Conservation (phyloP, 2,888 invertebrate species). For the Apeira syringaria region DNA sequence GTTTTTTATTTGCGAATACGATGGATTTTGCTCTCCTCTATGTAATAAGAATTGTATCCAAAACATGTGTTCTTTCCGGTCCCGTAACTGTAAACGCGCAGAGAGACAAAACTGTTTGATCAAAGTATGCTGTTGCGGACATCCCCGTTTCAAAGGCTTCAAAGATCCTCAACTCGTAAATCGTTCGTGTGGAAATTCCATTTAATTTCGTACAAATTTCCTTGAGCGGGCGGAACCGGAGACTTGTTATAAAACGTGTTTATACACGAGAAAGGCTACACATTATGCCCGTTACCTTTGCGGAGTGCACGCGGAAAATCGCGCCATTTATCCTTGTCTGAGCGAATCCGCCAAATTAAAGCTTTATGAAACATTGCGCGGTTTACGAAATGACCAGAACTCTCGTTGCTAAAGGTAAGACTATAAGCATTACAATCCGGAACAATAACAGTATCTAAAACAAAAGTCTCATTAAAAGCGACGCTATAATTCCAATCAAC, state of each 20-base stretch:
- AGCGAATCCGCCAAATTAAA: conserved; percentile 30
- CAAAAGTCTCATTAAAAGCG: conserved; percentile 23
- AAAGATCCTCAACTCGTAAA: conserved; percentile 54
- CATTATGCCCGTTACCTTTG: conserved; percentile 29
- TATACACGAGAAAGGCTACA: conserved; percentile 27
- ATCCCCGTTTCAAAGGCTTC: conserved; percentile 53
- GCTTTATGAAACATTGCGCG: conserved; percentile 30
- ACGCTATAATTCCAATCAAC: conserved; percentile 25
- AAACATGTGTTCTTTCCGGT: conserved; percentile 25
- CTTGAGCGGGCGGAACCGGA: conserved; percentile 33
- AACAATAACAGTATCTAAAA: conserved; percentile 13
- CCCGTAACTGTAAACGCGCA: conserved; percentile 17
- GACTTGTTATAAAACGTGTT: conserved; percentile 28
- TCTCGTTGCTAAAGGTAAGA: conserved; percentile 20
- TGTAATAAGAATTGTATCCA: conserved; percentile 27
- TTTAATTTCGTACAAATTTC: conserved; percentile 62
- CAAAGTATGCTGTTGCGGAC: conserved; percentile 37
- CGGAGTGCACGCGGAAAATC: conserved; percentile 24
- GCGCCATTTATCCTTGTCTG: conserved; percentile 28
- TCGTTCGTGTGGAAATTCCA: conserved; percentile 66
- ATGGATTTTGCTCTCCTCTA: conserved; percentile 18
- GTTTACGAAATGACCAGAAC: conserved; percentile 15
- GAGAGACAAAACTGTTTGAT: conserved; percentile 46
- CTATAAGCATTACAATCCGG: conserved; percentile 11
- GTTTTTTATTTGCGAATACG: conserved; percentile 23